phyloP scores from a whole-genome alignment of 1,140 invertebrate species.

The Agrypnia vestita region DNA sequence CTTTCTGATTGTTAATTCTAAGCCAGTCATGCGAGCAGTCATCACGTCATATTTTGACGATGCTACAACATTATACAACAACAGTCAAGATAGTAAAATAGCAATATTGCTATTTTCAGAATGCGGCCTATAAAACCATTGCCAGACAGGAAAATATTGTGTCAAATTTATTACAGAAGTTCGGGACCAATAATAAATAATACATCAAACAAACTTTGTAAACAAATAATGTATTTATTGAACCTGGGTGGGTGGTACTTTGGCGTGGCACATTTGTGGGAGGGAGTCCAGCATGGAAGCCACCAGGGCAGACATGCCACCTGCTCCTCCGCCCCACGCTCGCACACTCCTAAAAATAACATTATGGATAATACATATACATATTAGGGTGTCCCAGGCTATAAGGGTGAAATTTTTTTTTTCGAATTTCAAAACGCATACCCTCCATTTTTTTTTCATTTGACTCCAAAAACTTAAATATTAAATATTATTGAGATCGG shows the following conservation, averaged over 20 bases:
- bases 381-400: too few species aligned
- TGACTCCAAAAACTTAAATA: too few species aligned
- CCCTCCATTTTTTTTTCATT: too few species aligned
- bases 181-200: not conserved
- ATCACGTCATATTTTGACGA: not conserved
- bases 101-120: not conserved
- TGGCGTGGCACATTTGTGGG: constrained; percentile 79
- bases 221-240: constrained; percentile 1
- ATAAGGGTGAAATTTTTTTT: too few species aligned
- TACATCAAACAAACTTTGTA: not conserved
- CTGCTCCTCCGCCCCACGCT: constrained; percentile 67
- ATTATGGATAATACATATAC: not conserved
- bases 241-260: constrained; percentile 73
- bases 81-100: not conserved
- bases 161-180: too few species aligned
- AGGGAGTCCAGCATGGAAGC: constrained; percentile 89
- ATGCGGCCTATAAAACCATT: not conserved
- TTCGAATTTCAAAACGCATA: too few species aligned
- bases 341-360: constrained; percentile 65
- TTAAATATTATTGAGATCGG: too few species aligned
- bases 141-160: too few species aligned
- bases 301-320: constrained; percentile 88
- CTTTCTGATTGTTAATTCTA: too few species aligned
- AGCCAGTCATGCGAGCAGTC: too few species aligned
- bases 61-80: not conserved